Conservation (phyloP, 2,888 invertebrate genomes). For the Phytoseiulus persimilis region DNA sequence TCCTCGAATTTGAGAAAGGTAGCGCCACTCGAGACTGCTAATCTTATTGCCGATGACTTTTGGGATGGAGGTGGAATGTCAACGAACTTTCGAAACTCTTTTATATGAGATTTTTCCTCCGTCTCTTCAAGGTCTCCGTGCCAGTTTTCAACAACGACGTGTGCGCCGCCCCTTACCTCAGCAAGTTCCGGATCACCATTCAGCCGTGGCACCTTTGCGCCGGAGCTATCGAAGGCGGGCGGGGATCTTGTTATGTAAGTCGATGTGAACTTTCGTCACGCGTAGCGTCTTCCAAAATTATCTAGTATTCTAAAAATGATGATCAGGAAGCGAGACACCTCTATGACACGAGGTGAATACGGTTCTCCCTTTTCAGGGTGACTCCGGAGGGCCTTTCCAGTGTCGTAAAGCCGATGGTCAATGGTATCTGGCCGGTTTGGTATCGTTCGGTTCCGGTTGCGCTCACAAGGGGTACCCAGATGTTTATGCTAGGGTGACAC, state of each 20-base stretch:
- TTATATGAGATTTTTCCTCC: background rate
- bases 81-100: too few relatives aligned
- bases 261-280: background rate
- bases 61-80: too few relatives aligned
- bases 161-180: slow-evolving; percentile 41
- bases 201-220: slow-evolving; percentile 32
- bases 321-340: too few relatives aligned
- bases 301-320: too few relatives aligned
- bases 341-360: too few relatives aligned
- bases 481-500: slow-evolving; percentile 51
- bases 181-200: slow-evolving; percentile 31
- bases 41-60: too few relatives aligned
- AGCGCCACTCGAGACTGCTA: background rate
- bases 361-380: slow-evolving; percentile 46
- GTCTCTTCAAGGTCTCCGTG: background rate
- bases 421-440: slow-evolving; percentile 48
- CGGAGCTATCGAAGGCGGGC: slow-evolving; percentile 40
- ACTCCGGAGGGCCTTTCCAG: slow-evolving; percentile 48
- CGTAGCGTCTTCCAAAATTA: too few relatives aligned
- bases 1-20: slow-evolving; percentile 43
- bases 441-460: slow-evolving; percentile 52
- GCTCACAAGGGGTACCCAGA: slow-evolving; percentile 48
- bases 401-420: slow-evolving; percentile 41
- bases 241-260: slow-evolving; percentile 44
- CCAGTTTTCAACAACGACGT: slow-evolving; percentile 38